Evolutionary conservation across 2,888 invertebrate genomes (phyloP).

Genomic region (Aphelenchoides bicaudatus): DNA sequence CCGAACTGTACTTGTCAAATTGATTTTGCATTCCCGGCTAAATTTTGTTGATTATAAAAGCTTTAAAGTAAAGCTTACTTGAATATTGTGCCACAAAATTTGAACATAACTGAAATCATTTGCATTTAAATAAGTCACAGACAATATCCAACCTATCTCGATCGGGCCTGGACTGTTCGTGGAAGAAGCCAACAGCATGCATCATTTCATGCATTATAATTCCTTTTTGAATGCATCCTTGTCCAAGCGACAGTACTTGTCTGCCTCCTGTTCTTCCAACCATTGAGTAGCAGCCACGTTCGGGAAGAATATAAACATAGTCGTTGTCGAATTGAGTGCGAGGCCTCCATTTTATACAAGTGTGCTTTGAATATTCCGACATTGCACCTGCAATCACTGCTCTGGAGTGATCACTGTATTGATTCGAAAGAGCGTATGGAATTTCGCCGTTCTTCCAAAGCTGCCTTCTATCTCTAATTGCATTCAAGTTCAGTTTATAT

Average conservation of each 20-base stretch:
- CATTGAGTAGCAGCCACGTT: conserved; percentile 60
- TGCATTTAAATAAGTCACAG: too few species aligned
- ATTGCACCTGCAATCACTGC: conserved; percentile 58
- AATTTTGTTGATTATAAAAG: too few species aligned
- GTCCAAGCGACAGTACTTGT: conserved; percentile 54
- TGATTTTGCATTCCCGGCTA: too few species aligned
- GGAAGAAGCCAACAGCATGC: conserved; percentile 60
- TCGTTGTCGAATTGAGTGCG: conserved; percentile 48
- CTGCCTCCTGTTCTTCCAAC: conserved; percentile 51
- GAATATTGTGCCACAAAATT: too few species aligned
- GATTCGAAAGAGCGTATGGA: conserved; percentile 56
- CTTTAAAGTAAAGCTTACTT: too few species aligned
- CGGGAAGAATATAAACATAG: conserved; percentile 59
- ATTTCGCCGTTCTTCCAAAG: conserved; percentile 56
- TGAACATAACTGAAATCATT: too few species aligned
- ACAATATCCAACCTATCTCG: too few species aligned
- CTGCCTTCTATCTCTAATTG: conserved; percentile 55
- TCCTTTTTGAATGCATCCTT: conserved; percentile 59
- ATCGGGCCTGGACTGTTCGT: conserved; percentile 42
- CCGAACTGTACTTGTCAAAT: too few species aligned
- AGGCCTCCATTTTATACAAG: conserved; percentile 58
- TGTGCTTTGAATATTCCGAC: conserved; percentile 54
- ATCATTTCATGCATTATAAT: conserved; percentile 59
- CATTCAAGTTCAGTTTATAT: conserved; percentile 47
- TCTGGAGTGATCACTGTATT: too few species aligned